Base-by-base conservation (phyloP, 2,888 invertebrate species). In the Tetrapedia diversipes region DNA sequence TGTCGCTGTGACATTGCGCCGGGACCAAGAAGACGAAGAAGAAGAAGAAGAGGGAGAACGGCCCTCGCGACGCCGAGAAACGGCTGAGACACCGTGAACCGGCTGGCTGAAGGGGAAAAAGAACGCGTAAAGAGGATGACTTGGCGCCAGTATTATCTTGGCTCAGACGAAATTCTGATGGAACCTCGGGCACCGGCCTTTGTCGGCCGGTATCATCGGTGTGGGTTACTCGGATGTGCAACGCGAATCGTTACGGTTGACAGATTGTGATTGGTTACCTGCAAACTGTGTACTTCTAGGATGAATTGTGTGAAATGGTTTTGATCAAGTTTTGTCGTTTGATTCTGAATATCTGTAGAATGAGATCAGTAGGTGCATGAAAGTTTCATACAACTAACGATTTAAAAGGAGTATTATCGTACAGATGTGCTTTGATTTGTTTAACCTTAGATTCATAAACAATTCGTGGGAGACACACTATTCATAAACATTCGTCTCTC, bases 81-180 rank as follows among this genome's bases (percentile, higher is more conserved):
- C 59, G 51, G 53, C 54, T n/a, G n/a, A 27, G 61, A 77, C 59
- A 64, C 63, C 66, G 43, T 19, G 60, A 54, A 45, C 51, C 59
- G 53, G 34, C 47, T 37, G n/a, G 56, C 60, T 41, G 49, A 54
- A 77, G 39, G 71, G 69, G 53, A 75, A 79, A 72, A 74, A 69
- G 66, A 43, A 72, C 49, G 8, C 6, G 32, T 43, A 68, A 69
- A 61, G 70, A 60, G 57, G 61, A 51, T 70, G 71, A 70, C 75
- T 82, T 82, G 87, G 84, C 86, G 85, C 86, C 86, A 82, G 78
- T 79, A 71, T 81, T 83, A 82, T 86, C 83, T 83, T 68, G 74
- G 66, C 73, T 69, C 81, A 68, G 73, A 77, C 73, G 70, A 82
- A 83, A 77, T 85, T 83, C 83, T 81, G 68, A 76, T 68, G 86